Base-by-base conservation (phyloP, 2,888 invertebrate species). In the Microdon myrmicae region DNA sequence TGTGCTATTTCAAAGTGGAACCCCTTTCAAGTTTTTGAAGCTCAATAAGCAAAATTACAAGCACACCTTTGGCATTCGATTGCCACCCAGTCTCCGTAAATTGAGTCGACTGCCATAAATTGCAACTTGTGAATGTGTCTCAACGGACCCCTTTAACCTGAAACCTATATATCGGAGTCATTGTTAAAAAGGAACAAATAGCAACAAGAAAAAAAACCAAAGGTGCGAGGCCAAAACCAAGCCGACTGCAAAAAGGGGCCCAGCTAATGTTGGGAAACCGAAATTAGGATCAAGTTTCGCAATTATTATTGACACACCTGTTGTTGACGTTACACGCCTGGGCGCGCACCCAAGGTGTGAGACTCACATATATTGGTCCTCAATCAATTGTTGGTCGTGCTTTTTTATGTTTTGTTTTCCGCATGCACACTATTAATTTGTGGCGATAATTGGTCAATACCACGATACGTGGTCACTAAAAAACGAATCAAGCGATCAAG, bases 281-380 rank as follows among this genome's bases (percentile, higher is more conserved):
- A 51, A 58, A 51, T 47, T 64, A 64, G 64, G 64, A 64, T 64
- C 64, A 58, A 26, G 43, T 64, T 64, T 53, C 58, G 64, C 28
- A 64, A 64, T 58, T 45, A 38, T 64, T 58, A 58, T 64, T 58
- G 64, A 64, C 64, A 64, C 64, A 64, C 64, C 64, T 64, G 64
- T 58, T 43, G 47, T 47, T 19, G 55, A 47, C 39, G 26, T 31
- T 23, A 38, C 38, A 38, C 25, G 19, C 6, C 14, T 8, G 13
- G 29, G n/a, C n/a, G n/a, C n/a, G n/a, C 29, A 28, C 17, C 17
- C 14, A 28, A 29, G 38, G 32, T 32, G 32, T 49, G 31, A 38
- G 17, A 26, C 39, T 32, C 17, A 29, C 28, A 38, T 31, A 23
- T 25, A 4, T n/a, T 19, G 23, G 20, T 38, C 37, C 37, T 29